A percentile compares a stretch with the other conserved stretches of the same genome.
Conservation (phyloP, 2,888 invertebrate species). For the Apotomis turbidana region DNA sequence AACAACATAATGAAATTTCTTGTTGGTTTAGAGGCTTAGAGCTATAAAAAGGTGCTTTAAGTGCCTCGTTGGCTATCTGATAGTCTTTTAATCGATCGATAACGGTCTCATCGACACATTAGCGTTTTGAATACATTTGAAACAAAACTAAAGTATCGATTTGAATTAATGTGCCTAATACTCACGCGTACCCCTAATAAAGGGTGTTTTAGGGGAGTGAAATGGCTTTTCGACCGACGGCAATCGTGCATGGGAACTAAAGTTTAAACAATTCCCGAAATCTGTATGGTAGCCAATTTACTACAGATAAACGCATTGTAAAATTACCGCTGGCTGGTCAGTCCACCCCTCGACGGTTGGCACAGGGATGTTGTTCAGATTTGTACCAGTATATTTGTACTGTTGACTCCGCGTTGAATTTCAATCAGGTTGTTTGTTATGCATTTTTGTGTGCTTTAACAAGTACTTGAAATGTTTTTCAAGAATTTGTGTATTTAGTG, state of each 20-base stretch:
- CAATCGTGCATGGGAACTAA: slow-evolving; percentile 67
- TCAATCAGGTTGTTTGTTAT: not conserved
- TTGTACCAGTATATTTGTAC: not conserved
- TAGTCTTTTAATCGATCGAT: slow-evolving; percentile 27
- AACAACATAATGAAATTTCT: slow-evolving; percentile 48
- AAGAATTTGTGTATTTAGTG: too few relatives aligned
- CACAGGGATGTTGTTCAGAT: slow-evolving; percentile 10
- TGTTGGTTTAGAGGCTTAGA: slow-evolving; percentile 49
- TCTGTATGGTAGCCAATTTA: slow-evolving; percentile 71
- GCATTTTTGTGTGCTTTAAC: not conserved
- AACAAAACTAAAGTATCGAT: slow-evolving; percentile 17
- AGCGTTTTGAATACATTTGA: slow-evolving; percentile 9
- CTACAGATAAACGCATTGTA: slow-evolving; percentile 68
- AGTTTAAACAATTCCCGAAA: slow-evolving; percentile 75
- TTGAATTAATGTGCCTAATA: slow-evolving; percentile 34
- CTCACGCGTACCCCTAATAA: slow-evolving; percentile 39
- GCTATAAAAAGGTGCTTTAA: slow-evolving; percentile 29
- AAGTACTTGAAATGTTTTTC: too few relatives aligned
- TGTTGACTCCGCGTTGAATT: not conserved
- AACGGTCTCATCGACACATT: slow-evolving; percentile 15
- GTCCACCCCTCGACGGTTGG: slow-evolving; percentile 43
- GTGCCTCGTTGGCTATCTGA: slow-evolving; percentile 21
- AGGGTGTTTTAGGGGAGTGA: slow-evolving; percentile 59
- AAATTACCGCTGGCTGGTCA: slow-evolving; percentile 57
- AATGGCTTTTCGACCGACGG: slow-evolving; percentile 58